Base-by-base conservation (phyloP, 1,140 invertebrate species). In the Bombus haemorrhoidalis region DNA sequence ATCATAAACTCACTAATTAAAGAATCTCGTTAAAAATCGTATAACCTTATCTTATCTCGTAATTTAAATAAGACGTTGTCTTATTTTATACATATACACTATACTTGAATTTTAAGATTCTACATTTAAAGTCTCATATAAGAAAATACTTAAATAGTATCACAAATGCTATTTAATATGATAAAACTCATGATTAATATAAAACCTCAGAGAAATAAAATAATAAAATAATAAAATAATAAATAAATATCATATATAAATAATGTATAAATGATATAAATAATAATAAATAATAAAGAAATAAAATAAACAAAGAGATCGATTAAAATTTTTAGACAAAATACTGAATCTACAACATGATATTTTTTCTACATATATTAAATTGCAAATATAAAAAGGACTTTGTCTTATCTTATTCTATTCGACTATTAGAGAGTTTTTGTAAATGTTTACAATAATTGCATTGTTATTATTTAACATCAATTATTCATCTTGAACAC, bases 11-110 rank as follows among this genome's bases (percentile, higher is more conserved):
- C 1, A 53, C 0, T 22, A 8, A 53, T 18, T 53, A 15, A 0
- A 0, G 0, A 5, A 15, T 47, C 0, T 15, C 0, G 0, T 6
- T 0, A 47, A 47, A 5, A 47, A 6, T 18, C 6, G 13, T 18
- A 0, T 47, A 18, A 47, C 0, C 13, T 47, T 6, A 47, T 47
- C 47, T 47, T 47, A 18, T 6, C 47, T 47, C 1, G 1, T 47
- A 1, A 47, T 0, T 1, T 6, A 47, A 6, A 1, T 1, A 47
- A 6, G 0, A 53, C 2, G 5, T 53, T 22, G 15, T 22, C 47
- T 53, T 22, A 53, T 53, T 5, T 53, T 53, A 2, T 6, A 0
- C 0, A 5, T 1, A 47, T 18, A 0, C 0, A 18, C 0, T 47
- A 28, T n/a, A 3, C 0, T 59, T 59, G 9, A 6, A 18, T 1